Percentiles rank a stretch among this genome's conserved stretches.
Evolutionary conservation across 1,140 invertebrate species (phyloP).

Genomic region (Conus ventricosus): DNA sequence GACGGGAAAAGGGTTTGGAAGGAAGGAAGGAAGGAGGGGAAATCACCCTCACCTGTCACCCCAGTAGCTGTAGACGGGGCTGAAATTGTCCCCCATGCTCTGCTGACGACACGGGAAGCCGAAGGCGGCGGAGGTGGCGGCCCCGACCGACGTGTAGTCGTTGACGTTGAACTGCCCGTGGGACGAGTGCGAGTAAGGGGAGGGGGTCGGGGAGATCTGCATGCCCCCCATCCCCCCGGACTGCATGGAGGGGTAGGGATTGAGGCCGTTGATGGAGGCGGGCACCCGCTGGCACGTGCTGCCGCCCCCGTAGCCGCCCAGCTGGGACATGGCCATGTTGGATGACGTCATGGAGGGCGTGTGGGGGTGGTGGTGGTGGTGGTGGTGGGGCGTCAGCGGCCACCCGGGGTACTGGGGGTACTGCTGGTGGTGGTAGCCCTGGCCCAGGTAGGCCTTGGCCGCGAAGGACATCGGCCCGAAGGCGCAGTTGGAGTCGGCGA

Average conservation of each 20-base stretch:
- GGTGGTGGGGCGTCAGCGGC: conserved; percentile 52
- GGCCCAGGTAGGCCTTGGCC: conserved; percentile 66
- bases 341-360: conserved; percentile 33
- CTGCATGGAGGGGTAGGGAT: conserved; percentile 46
- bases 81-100: conserved; percentile 55
- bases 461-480: conserved; percentile 67
- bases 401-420: conserved; percentile 63
- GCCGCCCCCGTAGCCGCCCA: conserved; percentile 63
- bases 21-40: neutral
- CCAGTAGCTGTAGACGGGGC: conserved; percentile 67
- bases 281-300: conserved; percentile 63
- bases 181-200: conserved; percentile 55
- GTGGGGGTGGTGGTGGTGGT: conserved; percentile 40
- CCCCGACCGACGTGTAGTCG: conserved; percentile 44
- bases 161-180: conserved; percentile 66
- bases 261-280: conserved; percentile 56
- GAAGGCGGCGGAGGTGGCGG: conserved; percentile 46
- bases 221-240: conserved; percentile 48
- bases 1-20: neutral
- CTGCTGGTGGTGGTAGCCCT: conserved; percentile 68
- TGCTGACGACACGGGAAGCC: conserved; percentile 67
- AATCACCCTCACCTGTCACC: conserved; percentile 58
- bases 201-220: conserved; percentile 59
- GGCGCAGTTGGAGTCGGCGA: conserved; percentile 62
- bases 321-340: conserved; percentile 51